Evolutionary conservation across 2,888 invertebrate species (phyloP).

Genomic region (Nomada flava): DNA sequence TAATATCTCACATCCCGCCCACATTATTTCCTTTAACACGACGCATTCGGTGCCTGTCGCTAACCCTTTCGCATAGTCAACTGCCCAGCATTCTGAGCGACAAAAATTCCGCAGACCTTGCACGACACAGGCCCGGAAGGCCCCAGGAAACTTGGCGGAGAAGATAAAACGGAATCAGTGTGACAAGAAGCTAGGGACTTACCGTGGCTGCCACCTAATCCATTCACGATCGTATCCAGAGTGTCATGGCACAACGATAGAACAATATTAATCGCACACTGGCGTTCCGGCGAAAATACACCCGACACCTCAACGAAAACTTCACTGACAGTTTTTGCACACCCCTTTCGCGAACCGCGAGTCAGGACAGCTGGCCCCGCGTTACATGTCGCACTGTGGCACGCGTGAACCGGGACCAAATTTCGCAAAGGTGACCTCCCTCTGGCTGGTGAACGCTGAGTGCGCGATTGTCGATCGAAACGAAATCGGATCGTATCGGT

Average conservation of each 20-base stretch:
- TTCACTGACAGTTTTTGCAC: slow-evolving; percentile 39
- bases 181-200: slow-evolving; percentile 43
- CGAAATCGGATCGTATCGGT: not conserved
- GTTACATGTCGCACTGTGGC: slow-evolving; percentile 34
- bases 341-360: not conserved
- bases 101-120: not conserved
- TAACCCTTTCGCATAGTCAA: too few relatives aligned
- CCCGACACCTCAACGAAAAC: slow-evolving; percentile 40
- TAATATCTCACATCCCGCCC: too few relatives aligned
- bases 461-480: not conserved
- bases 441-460: slow-evolving; percentile 1
- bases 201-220: slow-evolving; percentile 70
- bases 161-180: slow-evolving; percentile 15
- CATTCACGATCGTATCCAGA: slow-evolving; percentile 74
- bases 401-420: slow-evolving; percentile 32
- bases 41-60: too few relatives aligned
- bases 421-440: not conserved
- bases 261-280: slow-evolving; percentile 46
- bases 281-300: slow-evolving; percentile 21
- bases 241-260: slow-evolving; percentile 61
- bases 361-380: not conserved
- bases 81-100: too few relatives aligned
- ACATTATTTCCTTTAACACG: too few relatives aligned
- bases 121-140: not conserved
- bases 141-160: not conserved